Evolutionary conservation across 2,888 invertebrate species (phyloP).

Genomic region (Trissolcus brochymenae): DNA sequence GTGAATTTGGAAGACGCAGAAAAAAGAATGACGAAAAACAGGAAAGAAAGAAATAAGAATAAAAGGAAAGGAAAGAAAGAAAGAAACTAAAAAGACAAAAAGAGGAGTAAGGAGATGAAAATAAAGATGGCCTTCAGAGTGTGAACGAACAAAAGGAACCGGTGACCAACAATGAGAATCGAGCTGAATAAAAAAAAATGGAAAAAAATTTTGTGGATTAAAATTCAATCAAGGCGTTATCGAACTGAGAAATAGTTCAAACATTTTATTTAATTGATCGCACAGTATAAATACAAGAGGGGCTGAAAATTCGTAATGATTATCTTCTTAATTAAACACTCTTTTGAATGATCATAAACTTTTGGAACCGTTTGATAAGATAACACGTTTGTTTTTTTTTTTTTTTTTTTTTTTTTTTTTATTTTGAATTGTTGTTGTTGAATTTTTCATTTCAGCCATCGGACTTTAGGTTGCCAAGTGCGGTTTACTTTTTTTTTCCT

Average conservation of each 20-base stretch:
- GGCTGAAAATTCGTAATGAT: constrained; percentile 11
- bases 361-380: constrained; percentile 21
- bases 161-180: constrained; percentile 2
- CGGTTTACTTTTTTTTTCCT: neutral
- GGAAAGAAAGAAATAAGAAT: neutral
- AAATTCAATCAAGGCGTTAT: constrained; percentile 2
- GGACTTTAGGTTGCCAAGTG: neutral
- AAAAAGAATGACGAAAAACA: neutral
- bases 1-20: no score
- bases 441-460: neutral
- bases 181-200: no score
- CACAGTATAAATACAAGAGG: constrained; percentile 2
- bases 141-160: neutral
- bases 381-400: constrained; percentile 4
- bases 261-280: constrained; percentile 3
- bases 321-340: constrained; percentile 38
- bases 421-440: neutral
- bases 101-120: no score
- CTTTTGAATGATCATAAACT: constrained; percentile 10
- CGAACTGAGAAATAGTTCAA: constrained; percentile 3
- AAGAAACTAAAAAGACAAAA: no score
- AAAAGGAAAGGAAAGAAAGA: neutral
- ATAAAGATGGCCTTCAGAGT: no score
- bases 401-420: neutral
- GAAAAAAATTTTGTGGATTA: no score